Evolutionary conservation across 2,113 vertebrate genomes (phyloP), one percentile per base, ranked within the genome.

Genomic region (Equus przewalskii): DNA sequence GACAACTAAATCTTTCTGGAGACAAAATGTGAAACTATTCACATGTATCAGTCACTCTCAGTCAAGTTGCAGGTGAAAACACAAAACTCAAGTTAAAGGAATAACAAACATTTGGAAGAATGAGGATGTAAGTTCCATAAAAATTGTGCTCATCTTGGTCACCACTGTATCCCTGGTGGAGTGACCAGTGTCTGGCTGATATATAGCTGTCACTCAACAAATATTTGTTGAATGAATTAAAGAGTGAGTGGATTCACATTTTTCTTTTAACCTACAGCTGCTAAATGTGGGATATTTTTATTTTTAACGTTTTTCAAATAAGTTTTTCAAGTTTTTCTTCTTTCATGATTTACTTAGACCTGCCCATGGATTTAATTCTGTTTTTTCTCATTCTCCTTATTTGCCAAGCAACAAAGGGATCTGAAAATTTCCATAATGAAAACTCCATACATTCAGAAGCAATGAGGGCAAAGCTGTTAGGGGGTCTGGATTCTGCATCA

Each of bases 401-500:
- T 83, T 89, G 12, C 6, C 22, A 60, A 5, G 58, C 49, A 82
- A 81, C 44, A 72, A 94, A 91, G 28, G 54, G 65, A 72, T 46
- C 49, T 91, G 60, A 96, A 87, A 67, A 70, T 75, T 79, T 94
- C 56, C 67, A 5, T 90, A 88, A 88, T 10, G 3, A 69, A 92
- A 96, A 64, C 13, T 83, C 13, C 24, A 58, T 51, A 19, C 64
- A 30, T 76, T 95, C 82, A 89, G 78, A 89, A 91, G n/a, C 51
- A 87, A 89, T 7, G 49, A 91, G 93, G 54, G 19, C 51, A 94
- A 79, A 64, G 5, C 56, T n/a, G n/a, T 79, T 36, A 21, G 28
- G 22, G 19, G 26, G 86, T 60, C 79, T 91, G 88, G n/a, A 62
- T 84, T 95, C 51, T 60, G 46, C 21, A 96, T 87, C 64, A 97